These are phyloP conservation scores for Esox lucius DNA, from an alignment of 2,797 vertebrate genomes.

Conservation along the genomic window DNA sequence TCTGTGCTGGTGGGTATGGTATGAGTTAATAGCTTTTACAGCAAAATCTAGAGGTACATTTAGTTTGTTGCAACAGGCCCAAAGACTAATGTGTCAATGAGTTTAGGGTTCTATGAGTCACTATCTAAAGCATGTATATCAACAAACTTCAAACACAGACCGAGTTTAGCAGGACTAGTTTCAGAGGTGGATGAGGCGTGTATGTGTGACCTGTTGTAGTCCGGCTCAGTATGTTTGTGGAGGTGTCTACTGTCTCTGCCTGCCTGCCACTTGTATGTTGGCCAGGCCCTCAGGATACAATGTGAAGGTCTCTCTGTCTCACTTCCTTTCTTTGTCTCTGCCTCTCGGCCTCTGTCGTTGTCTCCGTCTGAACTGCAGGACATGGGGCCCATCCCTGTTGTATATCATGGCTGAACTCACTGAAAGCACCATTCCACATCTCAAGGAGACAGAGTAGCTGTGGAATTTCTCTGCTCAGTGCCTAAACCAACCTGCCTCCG, in stretches of 20 bases:
- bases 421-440: constrained; percentile 41
- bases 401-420: constrained; percentile 50
- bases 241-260: constrained; percentile 19
- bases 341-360: constrained; percentile 31
- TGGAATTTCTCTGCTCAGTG: constrained; percentile 77
- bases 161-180: constrained; percentile 32
- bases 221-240: constrained; percentile 32
- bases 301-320: constrained; percentile 19
- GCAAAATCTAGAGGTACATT: too few relatives aligned
- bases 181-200: neutral
- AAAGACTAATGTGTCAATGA: neutral
- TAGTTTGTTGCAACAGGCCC: too few relatives aligned
- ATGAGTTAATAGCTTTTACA: too few relatives aligned
- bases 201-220: neutral
- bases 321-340: constrained; percentile 14
- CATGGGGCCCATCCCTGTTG: neutral
- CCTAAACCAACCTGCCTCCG: constrained; percentile 61
- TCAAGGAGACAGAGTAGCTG: constrained; percentile 54
- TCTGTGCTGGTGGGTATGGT: too few relatives aligned
- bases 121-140: neutral
- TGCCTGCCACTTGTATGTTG: constrained; percentile 34
- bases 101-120: neutral
- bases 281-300: constrained; percentile 36
- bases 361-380: constrained; percentile 22
- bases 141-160: constrained; percentile 27